These are phyloP conservation scores for Cantharis rustica DNA, from an alignment of 2,888 invertebrate species.

Conservation along the genomic window DNA sequence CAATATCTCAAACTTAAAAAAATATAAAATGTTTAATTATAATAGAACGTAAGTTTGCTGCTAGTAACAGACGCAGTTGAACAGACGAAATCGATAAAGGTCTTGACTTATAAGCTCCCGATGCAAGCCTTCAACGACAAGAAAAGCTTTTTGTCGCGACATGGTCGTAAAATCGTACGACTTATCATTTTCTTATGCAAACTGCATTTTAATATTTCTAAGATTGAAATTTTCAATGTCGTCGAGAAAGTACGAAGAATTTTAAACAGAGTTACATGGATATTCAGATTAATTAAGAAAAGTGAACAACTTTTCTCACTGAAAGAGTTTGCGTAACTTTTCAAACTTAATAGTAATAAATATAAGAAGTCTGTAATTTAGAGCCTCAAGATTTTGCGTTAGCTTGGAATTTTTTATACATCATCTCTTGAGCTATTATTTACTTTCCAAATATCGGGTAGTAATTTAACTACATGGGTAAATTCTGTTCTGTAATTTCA, in stretches of 20 bases:
- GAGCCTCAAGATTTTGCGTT: not conserved
- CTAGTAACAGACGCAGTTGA: too few relatives aligned
- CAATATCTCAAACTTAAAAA: not conserved
- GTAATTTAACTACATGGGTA: not conserved
- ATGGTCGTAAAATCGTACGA: not conserved
- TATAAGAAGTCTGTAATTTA: slow-evolving; percentile 7
- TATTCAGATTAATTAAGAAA: not conserved
- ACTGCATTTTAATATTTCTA: not conserved
- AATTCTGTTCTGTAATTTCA: not conserved
- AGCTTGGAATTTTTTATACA: not conserved
- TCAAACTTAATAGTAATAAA: slow-evolving; percentile 2
- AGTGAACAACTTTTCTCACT: not conserved
- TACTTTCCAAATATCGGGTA: not conserved
- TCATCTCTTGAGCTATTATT: not conserved
- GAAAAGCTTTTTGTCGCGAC: slow-evolving; percentile 4
- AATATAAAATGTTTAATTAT: not conserved
- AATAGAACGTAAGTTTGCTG: not conserved
- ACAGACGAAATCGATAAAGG: not conserved
- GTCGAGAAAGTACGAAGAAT: not conserved
- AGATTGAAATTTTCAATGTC: not conserved
- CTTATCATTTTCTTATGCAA: not conserved
- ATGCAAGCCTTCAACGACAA: not conserved
- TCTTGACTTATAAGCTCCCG: not conserved
- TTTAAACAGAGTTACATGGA: not conserved
- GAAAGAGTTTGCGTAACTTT: slow-evolving; percentile 1